Conservation (phyloP, 2,797 vertebrate species). For the Mareca penelope region DNA sequence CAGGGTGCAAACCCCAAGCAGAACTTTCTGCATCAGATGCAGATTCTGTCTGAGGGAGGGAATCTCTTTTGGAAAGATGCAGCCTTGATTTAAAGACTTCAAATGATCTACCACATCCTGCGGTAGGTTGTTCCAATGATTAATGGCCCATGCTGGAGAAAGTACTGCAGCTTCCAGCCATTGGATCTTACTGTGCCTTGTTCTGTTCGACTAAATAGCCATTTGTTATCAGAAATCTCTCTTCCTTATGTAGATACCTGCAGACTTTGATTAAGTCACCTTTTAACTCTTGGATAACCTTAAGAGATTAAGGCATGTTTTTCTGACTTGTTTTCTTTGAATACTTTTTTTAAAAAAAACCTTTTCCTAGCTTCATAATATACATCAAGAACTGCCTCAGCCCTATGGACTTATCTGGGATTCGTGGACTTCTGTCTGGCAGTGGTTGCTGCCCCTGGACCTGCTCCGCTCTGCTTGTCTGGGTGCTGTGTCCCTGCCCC, state of each 20-base stretch:
- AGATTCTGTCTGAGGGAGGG: conserved; percentile 23
- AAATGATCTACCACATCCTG: conserved; percentile 62
- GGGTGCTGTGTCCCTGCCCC: background rate
- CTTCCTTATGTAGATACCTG: conserved; percentile 59
- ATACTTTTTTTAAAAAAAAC: background rate
- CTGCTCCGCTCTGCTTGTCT: background rate
- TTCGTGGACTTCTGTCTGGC: background rate
- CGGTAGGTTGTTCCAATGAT: conserved; percentile 62
- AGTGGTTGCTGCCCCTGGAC: fast-evolving
- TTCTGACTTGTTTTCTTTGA: background rate
- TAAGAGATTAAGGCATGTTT: conserved; percentile 16
- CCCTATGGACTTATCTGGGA: background rate
- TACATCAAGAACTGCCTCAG: background rate
- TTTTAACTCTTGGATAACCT: conserved; percentile 60
- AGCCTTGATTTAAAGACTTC: conserved; percentile 60
- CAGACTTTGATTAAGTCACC: conserved; percentile 44
- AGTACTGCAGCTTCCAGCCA: conserved; percentile 44
- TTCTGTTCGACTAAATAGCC: conserved; percentile 52
- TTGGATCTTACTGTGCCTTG: conserved; percentile 51
- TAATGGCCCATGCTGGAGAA: conserved; percentile 57
- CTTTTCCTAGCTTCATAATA: background rate
- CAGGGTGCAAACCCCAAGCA: background rate
- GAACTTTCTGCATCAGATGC: conserved; percentile 18
- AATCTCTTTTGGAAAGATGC: conserved; percentile 47
- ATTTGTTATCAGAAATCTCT: conserved; percentile 66